Conservation (phyloP, 1,140 invertebrate genomes). For the Camponotus floridanus region DNA sequence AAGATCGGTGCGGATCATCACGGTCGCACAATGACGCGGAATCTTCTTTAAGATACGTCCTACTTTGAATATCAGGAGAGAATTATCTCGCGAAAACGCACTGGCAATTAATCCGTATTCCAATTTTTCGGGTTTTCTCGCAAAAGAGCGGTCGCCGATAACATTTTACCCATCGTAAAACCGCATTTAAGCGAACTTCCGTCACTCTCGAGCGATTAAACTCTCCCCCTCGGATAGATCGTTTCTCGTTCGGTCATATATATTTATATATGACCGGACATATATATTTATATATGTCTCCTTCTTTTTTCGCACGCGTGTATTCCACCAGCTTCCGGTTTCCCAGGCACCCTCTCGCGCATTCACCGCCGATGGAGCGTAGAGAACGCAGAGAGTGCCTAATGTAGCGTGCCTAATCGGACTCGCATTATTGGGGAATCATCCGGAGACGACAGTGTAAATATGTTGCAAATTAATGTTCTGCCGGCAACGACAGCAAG, state of each 20-base stretch:
- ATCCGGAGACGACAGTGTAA: conserved; percentile 46
- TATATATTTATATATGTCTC: not conserved
- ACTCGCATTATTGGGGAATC: conserved; percentile 65
- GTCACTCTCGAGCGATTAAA: conserved; percentile 19
- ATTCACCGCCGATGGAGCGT: conserved; percentile 60
- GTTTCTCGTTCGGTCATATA: not conserved
- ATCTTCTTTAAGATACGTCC: conserved; percentile 21
- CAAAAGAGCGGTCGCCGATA: not conserved
- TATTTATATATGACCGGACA: not conserved
- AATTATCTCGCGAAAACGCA: not conserved
- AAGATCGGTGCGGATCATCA: conserved; percentile 21
- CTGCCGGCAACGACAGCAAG: not conserved
- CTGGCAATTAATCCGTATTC: conserved; percentile 31
- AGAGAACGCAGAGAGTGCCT: conserved; percentile 49
- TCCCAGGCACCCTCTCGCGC: conserved; percentile 50
- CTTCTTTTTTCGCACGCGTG: not conserved
- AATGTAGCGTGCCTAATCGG: conserved; percentile 76
- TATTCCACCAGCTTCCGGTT: conserved; percentile 52
- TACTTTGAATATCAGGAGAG: not conserved
- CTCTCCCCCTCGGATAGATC: no score
- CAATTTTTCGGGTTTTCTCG: conserved; percentile 29
- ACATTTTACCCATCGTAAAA: conserved; percentile 12
- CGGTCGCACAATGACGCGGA: conserved; percentile 32
- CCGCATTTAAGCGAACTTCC: not conserved
- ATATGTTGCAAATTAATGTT: conserved; percentile 55